phyloP scores from a whole-genome alignment of 2,888 invertebrate species.

The Apotomis turbidana region DNA sequence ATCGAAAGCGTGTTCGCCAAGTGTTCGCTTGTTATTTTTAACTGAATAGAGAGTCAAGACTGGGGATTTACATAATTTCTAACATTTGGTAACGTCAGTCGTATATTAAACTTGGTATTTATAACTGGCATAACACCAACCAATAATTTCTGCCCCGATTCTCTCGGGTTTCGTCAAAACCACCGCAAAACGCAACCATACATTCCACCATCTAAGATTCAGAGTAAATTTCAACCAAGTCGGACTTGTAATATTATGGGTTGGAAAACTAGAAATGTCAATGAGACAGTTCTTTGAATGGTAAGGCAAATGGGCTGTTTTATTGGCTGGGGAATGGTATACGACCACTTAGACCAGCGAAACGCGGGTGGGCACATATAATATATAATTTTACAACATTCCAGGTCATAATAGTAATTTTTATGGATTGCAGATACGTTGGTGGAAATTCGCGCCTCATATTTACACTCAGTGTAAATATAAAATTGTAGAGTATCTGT shows the following conservation, averaged over 20 bases:
- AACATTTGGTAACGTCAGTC: constrained; percentile 2
- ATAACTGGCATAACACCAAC: constrained; percentile 18
- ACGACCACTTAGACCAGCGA: neutral
- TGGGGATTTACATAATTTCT: neutral
- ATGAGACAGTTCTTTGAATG: constrained; percentile 25
- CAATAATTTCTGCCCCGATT: constrained; percentile 26
- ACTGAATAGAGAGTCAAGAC: too few species aligned
- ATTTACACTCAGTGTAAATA: neutral
- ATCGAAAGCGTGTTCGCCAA: too few species aligned
- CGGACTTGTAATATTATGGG: neutral
- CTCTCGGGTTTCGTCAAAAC: neutral
- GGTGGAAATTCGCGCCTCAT: neutral
- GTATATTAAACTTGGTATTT: constrained; percentile 9
- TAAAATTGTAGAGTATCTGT: too few species aligned
- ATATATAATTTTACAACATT: neutral
- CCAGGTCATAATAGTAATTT: too few species aligned
- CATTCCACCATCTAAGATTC: neutral
- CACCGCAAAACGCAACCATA: neutral
- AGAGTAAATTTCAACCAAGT: neutral
- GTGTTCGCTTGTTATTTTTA: too few species aligned
- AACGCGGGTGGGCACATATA: constrained; percentile 1
- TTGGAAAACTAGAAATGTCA: constrained; percentile 6
- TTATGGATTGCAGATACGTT: too few species aligned
- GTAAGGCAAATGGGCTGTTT: constrained; percentile 10
- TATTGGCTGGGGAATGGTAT: constrained; percentile 9